These are phyloP conservation scores for Unio delphinus DNA, from an alignment of 2,888 invertebrate species.

Conservation along the genomic window DNA sequence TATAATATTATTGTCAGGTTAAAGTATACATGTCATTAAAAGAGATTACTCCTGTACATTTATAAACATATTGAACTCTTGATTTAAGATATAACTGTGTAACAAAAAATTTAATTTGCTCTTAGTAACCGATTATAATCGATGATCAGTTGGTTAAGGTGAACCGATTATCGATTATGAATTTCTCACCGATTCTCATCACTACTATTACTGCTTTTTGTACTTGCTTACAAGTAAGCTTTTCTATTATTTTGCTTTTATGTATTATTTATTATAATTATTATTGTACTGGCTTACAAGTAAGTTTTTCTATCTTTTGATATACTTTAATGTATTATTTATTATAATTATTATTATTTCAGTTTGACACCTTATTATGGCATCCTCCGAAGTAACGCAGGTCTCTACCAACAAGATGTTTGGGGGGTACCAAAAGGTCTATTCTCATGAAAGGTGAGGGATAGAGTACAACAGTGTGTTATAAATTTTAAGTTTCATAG, in stretches of 20 bases:
- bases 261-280: slow-evolving; percentile 5
- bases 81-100: no score
- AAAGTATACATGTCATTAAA: no score
- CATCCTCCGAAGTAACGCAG: slow-evolving; percentile 31
- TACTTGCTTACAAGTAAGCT: not conserved
- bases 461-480: no score
- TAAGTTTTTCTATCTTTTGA: not conserved
- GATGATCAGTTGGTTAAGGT: no score
- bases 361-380: slow-evolving; percentile 19
- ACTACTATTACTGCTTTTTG: not conserved
- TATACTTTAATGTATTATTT: slow-evolving; percentile 14
- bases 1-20: no score
- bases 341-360: not conserved
- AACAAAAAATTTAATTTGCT: no score
- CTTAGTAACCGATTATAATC: no score
- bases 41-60: no score
- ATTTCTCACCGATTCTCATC: no score
- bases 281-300: not conserved
- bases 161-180: no score
- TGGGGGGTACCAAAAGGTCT: slow-evolving; percentile 89
- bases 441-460: slow-evolving; percentile 81
- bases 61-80: no score
- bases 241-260: slow-evolving; percentile 8
- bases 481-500: no score
- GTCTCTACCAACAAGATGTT: slow-evolving; percentile 73